These are phyloP conservation scores for Lucinisca nassula DNA, from an alignment of 2,888 invertebrate genomes.

Conservation along the genomic window DNA sequence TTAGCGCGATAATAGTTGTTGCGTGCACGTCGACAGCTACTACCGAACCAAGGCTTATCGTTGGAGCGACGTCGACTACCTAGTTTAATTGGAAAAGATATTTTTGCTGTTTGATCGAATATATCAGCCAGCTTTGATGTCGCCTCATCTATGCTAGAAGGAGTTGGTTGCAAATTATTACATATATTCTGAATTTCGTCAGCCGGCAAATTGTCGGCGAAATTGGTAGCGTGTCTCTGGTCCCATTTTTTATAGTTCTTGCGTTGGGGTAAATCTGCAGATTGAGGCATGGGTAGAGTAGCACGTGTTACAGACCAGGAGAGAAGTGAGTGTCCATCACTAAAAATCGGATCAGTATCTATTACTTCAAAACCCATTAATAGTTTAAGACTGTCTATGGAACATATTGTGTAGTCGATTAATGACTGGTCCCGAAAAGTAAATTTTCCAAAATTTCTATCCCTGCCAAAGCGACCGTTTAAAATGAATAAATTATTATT, in stretches of 20 bases:
- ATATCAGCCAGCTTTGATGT: background rate
- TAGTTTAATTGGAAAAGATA: background rate
- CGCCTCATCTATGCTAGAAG: background rate
- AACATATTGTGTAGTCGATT: background rate
- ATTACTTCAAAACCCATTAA: background rate
- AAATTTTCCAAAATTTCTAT: background rate
- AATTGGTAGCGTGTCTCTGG: background rate
- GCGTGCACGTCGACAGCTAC: background rate
- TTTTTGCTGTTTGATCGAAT: background rate
- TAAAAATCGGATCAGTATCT: background rate
- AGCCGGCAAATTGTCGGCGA: background rate
- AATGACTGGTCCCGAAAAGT: background rate
- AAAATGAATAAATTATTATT: background rate
- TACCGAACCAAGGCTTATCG: background rate
- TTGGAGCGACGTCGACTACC: background rate
- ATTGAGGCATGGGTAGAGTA: background rate
- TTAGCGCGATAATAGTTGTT: background rate
- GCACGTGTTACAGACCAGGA: background rate
- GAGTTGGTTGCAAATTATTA: background rate
- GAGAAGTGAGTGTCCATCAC: background rate
- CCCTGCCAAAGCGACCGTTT: background rate
- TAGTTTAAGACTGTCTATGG: background rate
- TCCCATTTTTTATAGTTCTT: background rate
- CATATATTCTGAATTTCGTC: background rate
- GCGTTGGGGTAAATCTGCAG: background rate